phyloP scores from a whole-genome alignment of 2,888 invertebrate species.

The Himalopsyche anomala region DNA sequence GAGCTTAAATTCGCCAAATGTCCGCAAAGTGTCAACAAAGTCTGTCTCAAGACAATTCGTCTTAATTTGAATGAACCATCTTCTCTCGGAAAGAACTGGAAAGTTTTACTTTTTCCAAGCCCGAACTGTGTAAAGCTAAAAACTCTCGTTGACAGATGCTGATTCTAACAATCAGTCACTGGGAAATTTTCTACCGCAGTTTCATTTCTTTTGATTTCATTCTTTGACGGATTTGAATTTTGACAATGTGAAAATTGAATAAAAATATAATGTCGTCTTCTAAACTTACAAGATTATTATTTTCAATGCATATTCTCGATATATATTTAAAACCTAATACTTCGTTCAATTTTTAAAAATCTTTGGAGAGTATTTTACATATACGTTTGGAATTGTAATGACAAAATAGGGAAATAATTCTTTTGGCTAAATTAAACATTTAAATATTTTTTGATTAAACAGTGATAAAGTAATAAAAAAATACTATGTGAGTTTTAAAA shows the following conservation, averaged over 20 bases:
- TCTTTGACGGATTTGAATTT: slow-evolving; percentile 48
- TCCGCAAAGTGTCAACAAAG: slow-evolving; percentile 62
- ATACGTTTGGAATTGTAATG: no score
- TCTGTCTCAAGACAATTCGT: slow-evolving; percentile 63
- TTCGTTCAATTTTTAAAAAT: no score
- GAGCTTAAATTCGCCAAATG: slow-evolving; percentile 59
- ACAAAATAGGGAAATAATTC: no score
- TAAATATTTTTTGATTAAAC: no score
- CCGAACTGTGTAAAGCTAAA: slow-evolving; percentile 56
- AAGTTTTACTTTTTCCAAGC: slow-evolving; percentile 58
- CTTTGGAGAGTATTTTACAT: no score
- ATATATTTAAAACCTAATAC: no score
- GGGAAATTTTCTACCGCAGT: slow-evolving; percentile 55
- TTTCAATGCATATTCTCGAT: neutral
- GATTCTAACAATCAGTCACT: slow-evolving; percentile 65
- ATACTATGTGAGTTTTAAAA: no score
- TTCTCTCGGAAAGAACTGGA: slow-evolving; percentile 53
- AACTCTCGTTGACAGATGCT: slow-evolving; percentile 63
- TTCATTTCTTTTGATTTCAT: slow-evolving; percentile 59
- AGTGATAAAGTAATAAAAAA: no score
- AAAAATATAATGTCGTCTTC: slow-evolving; percentile 44
- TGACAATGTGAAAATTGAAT: slow-evolving; percentile 51
- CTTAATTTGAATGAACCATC: slow-evolving; percentile 65
- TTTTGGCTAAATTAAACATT: no score
- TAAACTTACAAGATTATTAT: slow-evolving; percentile 8